Evolutionary conservation across 1,140 invertebrate species (phyloP).

Genomic region (Scaptomyza hsui): DNA sequence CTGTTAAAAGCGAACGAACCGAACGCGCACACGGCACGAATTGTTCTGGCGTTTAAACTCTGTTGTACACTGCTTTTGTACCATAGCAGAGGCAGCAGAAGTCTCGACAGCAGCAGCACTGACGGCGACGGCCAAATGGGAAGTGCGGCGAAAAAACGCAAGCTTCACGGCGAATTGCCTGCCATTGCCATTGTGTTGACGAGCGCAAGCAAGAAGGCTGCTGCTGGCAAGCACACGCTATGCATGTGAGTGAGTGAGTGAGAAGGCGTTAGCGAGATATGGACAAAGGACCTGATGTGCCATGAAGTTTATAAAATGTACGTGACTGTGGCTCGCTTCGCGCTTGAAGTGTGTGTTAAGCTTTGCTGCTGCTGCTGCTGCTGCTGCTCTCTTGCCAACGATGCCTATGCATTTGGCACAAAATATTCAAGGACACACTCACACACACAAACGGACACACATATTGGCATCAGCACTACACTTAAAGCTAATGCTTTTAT

Average conservation of each 20-base stretch:
- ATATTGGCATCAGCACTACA: constrained; percentile 14
- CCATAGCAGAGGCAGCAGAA: neutral
- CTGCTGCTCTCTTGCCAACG: constrained; percentile 4
- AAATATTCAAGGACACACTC: constrained; percentile 73
- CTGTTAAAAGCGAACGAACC: constrained; percentile 54
- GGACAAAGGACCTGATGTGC: constrained; percentile 34
- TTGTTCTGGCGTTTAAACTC: constrained; percentile 63
- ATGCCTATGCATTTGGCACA: constrained; percentile 66
- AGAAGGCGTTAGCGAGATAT: neutral
- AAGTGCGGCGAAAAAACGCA: constrained; percentile 37
- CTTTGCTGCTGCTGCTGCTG: constrained; percentile 47
- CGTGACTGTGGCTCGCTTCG: constrained; percentile 73
- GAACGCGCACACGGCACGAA: constrained; percentile 78
- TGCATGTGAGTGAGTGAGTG: constrained; percentile 21
- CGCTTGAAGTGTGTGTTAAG: constrained; percentile 78
- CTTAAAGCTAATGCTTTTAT: constrained; percentile 69
- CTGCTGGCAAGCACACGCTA: neutral
- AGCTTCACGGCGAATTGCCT: constrained; percentile 39
- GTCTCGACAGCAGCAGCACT: neutral
- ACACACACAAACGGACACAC: constrained; percentile 14
- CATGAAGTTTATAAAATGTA: constrained; percentile 77
- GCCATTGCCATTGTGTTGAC: constrained; percentile 1
- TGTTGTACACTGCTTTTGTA: constrained; percentile 61
- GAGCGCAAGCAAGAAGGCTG: constrained; percentile 14
- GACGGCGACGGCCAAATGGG: constrained; percentile 19